Evolutionary conservation across 1,140 invertebrate species (phyloP), one percentile per base, ranked within the genome.

Genomic region (Bombus cullumanus): DNA sequence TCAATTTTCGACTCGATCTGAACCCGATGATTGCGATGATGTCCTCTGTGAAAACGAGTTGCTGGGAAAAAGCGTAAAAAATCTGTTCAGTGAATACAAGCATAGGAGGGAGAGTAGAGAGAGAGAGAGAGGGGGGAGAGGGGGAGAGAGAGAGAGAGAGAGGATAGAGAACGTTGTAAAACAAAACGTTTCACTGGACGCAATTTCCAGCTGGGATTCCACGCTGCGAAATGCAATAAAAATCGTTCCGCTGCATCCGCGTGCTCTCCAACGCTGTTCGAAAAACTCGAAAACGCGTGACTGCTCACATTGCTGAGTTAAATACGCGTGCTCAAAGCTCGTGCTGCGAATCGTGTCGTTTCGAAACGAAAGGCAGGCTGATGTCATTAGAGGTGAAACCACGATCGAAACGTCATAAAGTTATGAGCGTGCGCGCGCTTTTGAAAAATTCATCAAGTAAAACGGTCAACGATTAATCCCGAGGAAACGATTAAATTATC

Each of bases 211-310:
- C 78, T 84, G 89, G 82, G 86, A 81, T 83, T 83, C 82, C 81
- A 80, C 83, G 86, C 88, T 79, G 89, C 75, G 86, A 90, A 90
- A 90, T 91, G 89, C 89, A 91, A 90, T 90, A 88, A 90, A 89
- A 90, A 90, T 90, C 89, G 86, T 88, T 90, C 80, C 89, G 89
- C 82, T 88, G 90, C 86, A 83, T 90, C 75, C 83, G 71, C 75
- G 53, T 31, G 59, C 86, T 82, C 89, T 72, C 68, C 77, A 75
- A 43, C 89, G 79, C 74, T 66, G 62, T 87, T 71, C 80, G 77
- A 86, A 81, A 89, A 89, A 85, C 88, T 89, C 74, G 81, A 89
- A 89, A 90, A 89, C 89, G 85, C 86, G 88, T 77, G 81, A 81
- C 89, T 75, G 76, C 66, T 79, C 87, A 69, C 85, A 78, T 86